Base-by-base conservation (phyloP, 2,797 vertebrate species). In the Pseudocheirus occidentalis region DNA sequence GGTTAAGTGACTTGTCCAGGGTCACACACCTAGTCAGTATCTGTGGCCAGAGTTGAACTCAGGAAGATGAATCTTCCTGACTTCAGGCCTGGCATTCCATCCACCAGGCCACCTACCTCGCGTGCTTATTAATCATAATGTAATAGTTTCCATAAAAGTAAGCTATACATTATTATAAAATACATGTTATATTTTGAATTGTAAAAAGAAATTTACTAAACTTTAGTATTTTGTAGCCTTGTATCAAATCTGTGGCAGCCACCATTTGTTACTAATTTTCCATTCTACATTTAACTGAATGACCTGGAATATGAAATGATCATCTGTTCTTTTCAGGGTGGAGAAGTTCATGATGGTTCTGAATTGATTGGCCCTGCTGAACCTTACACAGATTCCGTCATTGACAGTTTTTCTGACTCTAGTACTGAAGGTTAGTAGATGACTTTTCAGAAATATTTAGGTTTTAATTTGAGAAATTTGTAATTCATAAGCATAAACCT, bases 311-410 rank as follows among this genome's bases (percentile, higher is more conserved):
- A 50, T 52, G 29, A 90, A 66, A 29, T 58, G 93, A 55, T 21
- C 94, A 12, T 87, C 1, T 96, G 96, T 95, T 95, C 90, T 97
- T 98, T 98, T 91, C 97, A 99, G 99, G 99, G 99, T 97, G 99
- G 99, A 92, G 99, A 99, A 92, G 98, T 99, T 50, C 99, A 99
- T 12, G 99, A 99, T 98, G 99, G 99, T 24, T 99, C 99, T 29
- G 99, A 99, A 96, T 98, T 99, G 97, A 99, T 99, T 81, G 99
- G 99, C 91, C 99, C 99, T 56, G 99, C 99, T 18, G 99, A 99
- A 96, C 99, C 99, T 21, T 98, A 99, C 93, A 98, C 98, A 0
- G 99, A 99, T 95, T 99, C 99, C 94, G 97, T 99, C 90, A 98
- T 98, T 52, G 99, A 99, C 98, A 99, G 98, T 97, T 98, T 99